Conservation (phyloP, 2,797 vertebrate genomes). For the Myotis pilosus region DNA sequence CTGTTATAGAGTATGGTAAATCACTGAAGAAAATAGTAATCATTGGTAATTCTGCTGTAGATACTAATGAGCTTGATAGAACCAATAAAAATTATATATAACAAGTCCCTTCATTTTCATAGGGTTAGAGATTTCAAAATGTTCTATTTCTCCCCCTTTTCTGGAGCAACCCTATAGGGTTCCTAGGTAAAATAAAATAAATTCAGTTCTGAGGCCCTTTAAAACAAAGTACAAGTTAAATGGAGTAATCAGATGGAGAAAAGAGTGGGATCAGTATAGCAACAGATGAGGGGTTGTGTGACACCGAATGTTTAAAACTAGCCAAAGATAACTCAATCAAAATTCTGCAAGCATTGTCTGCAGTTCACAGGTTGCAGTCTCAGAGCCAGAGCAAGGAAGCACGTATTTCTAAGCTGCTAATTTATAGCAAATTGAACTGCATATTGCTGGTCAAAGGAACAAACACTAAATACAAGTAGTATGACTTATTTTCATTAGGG, state of each 20-base stretch:
- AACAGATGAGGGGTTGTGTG: not conserved
- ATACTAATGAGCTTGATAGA: not conserved
- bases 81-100: conserved; percentile 15
- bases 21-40: conserved; percentile 40
- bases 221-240: not conserved
- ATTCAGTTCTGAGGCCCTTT: conserved; percentile 52
- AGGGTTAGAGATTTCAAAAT: conserved; percentile 52
- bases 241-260: conserved; percentile 19
- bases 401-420: conserved; percentile 17
- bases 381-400: not conserved
- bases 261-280: not conserved
- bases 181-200: conserved; percentile 55
- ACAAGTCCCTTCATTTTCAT: conserved; percentile 37
- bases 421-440: not conserved
- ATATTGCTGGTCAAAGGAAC: conserved; percentile 16
- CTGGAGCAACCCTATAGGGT: conserved; percentile 32
- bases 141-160: conserved; percentile 73
- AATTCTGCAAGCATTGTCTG: not conserved
- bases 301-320: not conserved
- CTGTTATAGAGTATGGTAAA: conserved; percentile 66
- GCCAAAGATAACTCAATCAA: not conserved
- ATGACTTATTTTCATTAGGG: conserved; percentile 15
- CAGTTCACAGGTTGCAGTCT: not conserved
- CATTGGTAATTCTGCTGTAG: conserved; percentile 51
- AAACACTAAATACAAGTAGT: not conserved